A percentile compares a stretch with the other conserved stretches of the same genome.
Evolutionary conservation across 2,888 invertebrate genomes (phyloP).

Genomic region (Cecidostiba fungosa): DNA sequence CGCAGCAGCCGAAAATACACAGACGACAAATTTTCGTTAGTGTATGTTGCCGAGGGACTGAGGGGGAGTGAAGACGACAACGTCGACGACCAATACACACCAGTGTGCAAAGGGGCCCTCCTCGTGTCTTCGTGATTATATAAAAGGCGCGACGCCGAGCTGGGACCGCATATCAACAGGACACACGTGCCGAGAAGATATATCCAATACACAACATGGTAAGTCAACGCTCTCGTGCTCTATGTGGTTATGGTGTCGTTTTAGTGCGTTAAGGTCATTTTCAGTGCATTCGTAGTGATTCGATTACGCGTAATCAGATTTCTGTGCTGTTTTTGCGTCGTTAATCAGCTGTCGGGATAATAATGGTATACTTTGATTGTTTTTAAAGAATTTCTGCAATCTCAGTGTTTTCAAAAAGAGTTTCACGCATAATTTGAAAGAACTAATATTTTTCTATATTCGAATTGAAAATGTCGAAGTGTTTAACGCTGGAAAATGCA

Average conservation of each 20-base stretch:
- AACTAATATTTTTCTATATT: too few relatives aligned
- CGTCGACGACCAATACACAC: conserved; percentile 21
- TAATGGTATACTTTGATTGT: neutral
- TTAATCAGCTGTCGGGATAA: too few relatives aligned
- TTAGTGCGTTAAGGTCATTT: neutral
- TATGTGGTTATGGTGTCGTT: conserved; percentile 10
- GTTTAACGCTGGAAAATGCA: too few relatives aligned
- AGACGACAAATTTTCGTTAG: neutral
- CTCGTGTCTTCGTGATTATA: conserved; percentile 59
- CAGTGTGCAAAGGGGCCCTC: conserved; percentile 24
- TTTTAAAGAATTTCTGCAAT: neutral
- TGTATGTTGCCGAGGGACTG: neutral
- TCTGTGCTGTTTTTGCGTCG: neutral
- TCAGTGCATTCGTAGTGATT: neutral
- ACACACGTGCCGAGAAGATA: conserved; percentile 55
- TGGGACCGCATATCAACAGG: conserved; percentile 54
- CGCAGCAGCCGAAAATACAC: conserved; percentile 21
- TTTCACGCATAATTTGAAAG: too few relatives aligned
- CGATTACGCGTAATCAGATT: neutral
- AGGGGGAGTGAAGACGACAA: conserved; percentile 33
- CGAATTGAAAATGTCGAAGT: too few relatives aligned
- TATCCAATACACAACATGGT: conserved; percentile 50
- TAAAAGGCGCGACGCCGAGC: conserved; percentile 61
- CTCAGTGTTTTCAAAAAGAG: neutral
- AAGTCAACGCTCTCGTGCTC: conserved; percentile 53